phyloP scores from a whole-genome alignment of 2,113 vertebrate species.

The Malurus cyaneus region DNA sequence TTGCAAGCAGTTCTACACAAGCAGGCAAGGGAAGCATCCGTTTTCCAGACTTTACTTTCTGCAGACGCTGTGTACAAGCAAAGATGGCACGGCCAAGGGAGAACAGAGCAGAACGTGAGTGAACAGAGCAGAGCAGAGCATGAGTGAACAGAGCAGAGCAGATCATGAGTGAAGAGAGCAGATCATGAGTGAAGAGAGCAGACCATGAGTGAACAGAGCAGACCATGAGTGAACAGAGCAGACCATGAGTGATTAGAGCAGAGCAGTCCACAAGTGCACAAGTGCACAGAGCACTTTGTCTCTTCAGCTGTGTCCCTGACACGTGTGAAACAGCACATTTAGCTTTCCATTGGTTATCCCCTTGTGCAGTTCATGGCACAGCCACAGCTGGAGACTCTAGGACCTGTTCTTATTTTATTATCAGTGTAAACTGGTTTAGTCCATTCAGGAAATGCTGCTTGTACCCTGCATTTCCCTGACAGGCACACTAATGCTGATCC shows the following conservation, averaged over 20 bases:
- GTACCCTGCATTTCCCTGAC: neutral
- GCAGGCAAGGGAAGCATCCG: neutral
- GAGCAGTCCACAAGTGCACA: fast-evolving
- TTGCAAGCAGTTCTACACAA: neutral
- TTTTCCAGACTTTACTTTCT: neutral
- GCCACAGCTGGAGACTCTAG: neutral
- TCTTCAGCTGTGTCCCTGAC: neutral
- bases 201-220: no score
- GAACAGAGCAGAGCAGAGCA: no score
- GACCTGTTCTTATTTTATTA: neutral
- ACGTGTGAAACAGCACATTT: neutral
- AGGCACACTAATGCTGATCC: neutral
- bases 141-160: no score
- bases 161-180: no score
- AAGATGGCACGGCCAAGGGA: neutral
- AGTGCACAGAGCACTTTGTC: neutral
- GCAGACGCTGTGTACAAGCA: neutral
- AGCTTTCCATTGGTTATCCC: neutral
- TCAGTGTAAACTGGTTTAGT: neutral
- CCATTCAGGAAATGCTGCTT: neutral
- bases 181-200: no score
- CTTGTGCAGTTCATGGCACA: neutral
- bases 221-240: no score
- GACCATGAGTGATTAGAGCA: neutral
- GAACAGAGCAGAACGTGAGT: neutral